Evolutionary conservation across 2,113 vertebrate species (phyloP), one percentile per base, ranked within the genome.

Genomic region (Pitta sordida): DNA sequence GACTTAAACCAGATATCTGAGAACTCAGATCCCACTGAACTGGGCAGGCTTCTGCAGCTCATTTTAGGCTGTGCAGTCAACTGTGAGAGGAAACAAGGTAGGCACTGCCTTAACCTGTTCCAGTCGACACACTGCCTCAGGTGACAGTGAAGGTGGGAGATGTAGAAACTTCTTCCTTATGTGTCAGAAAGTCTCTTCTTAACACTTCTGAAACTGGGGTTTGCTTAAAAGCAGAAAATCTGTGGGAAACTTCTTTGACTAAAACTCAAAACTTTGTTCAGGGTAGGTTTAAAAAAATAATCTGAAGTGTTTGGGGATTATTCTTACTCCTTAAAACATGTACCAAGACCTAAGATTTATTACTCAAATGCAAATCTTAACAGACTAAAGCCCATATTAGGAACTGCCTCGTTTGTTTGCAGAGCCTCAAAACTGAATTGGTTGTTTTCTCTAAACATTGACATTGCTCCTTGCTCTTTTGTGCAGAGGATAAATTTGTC

Each of bases 71-170:
- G 99, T 96, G 99, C 99, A 6, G 98, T 99, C 80, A 99, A 98
- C 94, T 99, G 99, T 97, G 99, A 99, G 91, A 98, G 96, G 93
- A 99, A 99, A 95, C 99, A 99, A 98, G 99, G 99, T 99, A 94
- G 11, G 32, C 17, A 12, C 29, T 71, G 3, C 56, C 62, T 74
- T 60, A 37, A 75, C 69, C 46, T 55, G 17, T 20, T 73, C 63
- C 37, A 43, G 26, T 44, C 34, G 85, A 56, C 51, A 43, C 22
- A 23, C 11, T 74, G 46, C 29, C 29, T 58, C 27, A 34, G 60
- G 56, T 71, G 68, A 32, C 48, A 41, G 60, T 24, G 44, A 68
- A 32, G 36, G 36, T 74, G 23, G 32, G 74, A 91, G 19, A 23
- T 64, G 7, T 23, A 80, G 53, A 71, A 78, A 18, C 30, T 39